A percentile compares a stretch with the other conserved stretches of the same genome.
Evolutionary conservation across 2,888 invertebrate genomes (phyloP).

Genomic region (Agapetus fuscipes): DNA sequence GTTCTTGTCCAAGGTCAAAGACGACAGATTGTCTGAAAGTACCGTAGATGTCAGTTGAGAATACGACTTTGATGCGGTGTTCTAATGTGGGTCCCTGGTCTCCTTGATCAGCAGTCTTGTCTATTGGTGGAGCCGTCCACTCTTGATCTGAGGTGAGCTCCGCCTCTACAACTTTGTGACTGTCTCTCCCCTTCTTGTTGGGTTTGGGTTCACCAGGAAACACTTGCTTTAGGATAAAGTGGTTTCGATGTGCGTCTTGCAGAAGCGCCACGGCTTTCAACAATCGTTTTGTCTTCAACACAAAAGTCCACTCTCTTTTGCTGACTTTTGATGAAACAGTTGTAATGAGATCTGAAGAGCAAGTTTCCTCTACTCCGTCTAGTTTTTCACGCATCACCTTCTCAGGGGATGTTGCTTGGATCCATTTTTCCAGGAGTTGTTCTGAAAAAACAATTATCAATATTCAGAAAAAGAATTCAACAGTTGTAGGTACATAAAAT

Average conservation of each 20-base stretch:
- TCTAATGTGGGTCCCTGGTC: constrained; percentile 26
- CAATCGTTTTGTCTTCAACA: constrained; percentile 40
- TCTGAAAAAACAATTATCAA: constrained; percentile 31
- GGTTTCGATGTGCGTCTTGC: constrained; percentile 60
- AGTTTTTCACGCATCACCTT: constrained; percentile 52
- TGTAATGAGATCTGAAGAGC: constrained; percentile 48
- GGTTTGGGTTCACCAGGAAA: constrained; percentile 25
- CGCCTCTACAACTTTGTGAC: constrained; percentile 26
- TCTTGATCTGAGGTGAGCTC: constrained; percentile 45
- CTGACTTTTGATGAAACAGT: constrained; percentile 53
- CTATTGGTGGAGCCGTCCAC: constrained; percentile 34
- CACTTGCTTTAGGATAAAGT: constrained; percentile 51
- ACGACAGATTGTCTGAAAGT: constrained; percentile 71
- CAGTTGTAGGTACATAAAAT: neutral
- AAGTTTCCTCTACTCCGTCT: constrained; percentile 48
- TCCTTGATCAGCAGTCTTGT: constrained; percentile 13
- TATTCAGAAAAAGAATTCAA: neutral
- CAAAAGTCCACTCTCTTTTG: constrained; percentile 51
- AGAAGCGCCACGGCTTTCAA: constrained; percentile 55
- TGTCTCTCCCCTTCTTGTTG: constrained; percentile 20
- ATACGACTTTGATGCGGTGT: constrained; percentile 46
- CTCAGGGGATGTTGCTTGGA: constrained; percentile 51
- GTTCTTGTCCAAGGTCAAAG: constrained; percentile 61
- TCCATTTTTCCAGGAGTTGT: constrained; percentile 54
- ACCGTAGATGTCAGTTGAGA: constrained; percentile 61